Evolutionary conservation across 2,888 invertebrate genomes (phyloP).

Genomic region (Xestobium rufovillosum): DNA sequence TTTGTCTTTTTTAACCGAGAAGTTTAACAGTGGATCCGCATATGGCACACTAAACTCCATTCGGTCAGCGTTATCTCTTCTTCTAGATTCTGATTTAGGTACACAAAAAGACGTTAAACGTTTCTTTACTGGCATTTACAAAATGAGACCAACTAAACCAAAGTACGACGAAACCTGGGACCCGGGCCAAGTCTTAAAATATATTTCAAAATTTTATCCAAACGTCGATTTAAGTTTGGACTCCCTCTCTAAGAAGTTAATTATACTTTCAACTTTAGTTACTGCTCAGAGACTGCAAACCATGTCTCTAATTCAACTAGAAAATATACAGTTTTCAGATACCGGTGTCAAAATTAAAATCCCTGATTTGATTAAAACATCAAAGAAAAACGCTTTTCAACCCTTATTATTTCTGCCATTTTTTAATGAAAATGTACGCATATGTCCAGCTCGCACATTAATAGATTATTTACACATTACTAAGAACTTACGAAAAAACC

Average conservation of each 20-base stretch:
- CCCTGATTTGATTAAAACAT: slow-evolving; percentile 16
- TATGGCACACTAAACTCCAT: background rate
- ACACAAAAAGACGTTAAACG: background rate
- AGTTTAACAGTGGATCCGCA: background rate
- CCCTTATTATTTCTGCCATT: slow-evolving; percentile 6
- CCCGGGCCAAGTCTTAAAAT: slow-evolving; percentile 15
- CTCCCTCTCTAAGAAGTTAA: slow-evolving; percentile 16
- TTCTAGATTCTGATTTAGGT: slow-evolving; percentile 1
- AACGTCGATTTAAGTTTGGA: slow-evolving; percentile 13
- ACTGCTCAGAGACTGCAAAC: slow-evolving; percentile 21
- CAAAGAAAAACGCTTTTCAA: background rate
- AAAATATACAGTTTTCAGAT: slow-evolving; percentile 2
- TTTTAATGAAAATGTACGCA: background rate
- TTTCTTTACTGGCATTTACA: slow-evolving; percentile 16
- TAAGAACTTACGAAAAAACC: slow-evolving; percentile 2
- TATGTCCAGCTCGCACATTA: slow-evolving; percentile 6
- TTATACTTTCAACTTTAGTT: slow-evolving; percentile 20
- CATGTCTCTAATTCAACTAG: slow-evolving; percentile 15
- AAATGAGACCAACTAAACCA: slow-evolving; percentile 13
- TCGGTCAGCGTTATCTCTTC: background rate
- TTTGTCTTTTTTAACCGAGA: slow-evolving; percentile 1
- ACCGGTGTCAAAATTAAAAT: slow-evolving; percentile 14
- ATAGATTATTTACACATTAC: slow-evolving; percentile 5
- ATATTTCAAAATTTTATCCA: slow-evolving; percentile 11
- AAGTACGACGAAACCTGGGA: slow-evolving; percentile 18